Evolutionary conservation across 2,113 vertebrate genomes (phyloP).

Genomic region (Laticauda colubrina): DNA sequence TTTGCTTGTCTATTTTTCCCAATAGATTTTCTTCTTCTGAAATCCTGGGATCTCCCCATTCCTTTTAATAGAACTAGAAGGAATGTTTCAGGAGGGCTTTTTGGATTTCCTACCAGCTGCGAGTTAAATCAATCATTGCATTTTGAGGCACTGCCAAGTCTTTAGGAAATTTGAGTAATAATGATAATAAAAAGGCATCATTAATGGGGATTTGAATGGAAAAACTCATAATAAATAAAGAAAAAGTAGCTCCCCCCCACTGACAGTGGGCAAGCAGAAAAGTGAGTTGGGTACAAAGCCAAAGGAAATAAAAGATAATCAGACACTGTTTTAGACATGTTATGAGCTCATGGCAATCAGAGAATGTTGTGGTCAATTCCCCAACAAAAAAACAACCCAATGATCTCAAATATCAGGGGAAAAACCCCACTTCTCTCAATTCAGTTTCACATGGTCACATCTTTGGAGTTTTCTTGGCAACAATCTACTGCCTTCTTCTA

Average conservation of each 20-base stretch:
- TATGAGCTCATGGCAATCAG: background rate
- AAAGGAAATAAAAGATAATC: background rate
- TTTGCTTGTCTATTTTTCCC: background rate
- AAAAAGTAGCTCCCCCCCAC: background rate
- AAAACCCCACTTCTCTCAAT: background rate
- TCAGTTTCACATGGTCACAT: background rate
- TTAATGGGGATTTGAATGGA: background rate
- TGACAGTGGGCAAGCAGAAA: background rate
- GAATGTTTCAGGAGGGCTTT: background rate
- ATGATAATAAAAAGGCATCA: background rate
- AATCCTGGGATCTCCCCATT: background rate
- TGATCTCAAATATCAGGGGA: background rate
- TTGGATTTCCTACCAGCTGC: background rate
- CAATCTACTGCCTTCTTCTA: background rate
- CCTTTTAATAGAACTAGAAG: background rate
- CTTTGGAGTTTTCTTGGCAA: background rate
- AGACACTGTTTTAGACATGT: background rate
- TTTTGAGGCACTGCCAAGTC: background rate
- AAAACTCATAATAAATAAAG: background rate
- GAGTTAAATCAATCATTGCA: rapidly evolving
- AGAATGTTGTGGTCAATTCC: background rate
- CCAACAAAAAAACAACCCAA: background rate
- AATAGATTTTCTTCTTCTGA: background rate
- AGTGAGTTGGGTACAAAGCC: constrained; percentile 30
- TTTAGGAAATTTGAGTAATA: background rate